A percentile compares a stretch with the other conserved stretches of the same genome.
phyloP scores from a whole-genome alignment of 2,888 invertebrate species.

The Hemithea aestivaria region DNA sequence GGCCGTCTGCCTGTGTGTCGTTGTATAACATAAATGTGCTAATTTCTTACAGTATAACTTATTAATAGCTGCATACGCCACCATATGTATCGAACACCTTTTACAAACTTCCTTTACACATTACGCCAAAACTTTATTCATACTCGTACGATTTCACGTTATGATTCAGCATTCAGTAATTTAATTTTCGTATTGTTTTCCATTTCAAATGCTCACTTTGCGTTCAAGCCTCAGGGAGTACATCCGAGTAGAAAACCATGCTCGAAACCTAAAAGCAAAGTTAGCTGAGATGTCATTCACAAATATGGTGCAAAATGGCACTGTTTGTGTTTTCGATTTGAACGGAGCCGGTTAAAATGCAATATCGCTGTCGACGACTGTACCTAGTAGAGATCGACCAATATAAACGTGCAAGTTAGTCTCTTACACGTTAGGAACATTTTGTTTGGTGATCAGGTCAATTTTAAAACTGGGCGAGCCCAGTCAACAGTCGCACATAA shows the following conservation, averaged over 20 bases:
- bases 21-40: too few relatives aligned
- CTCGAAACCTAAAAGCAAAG: not conserved
- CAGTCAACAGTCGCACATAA: constrained; percentile 11
- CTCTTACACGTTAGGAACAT: too few relatives aligned
- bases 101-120: too few relatives aligned
- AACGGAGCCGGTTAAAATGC: constrained; percentile 11
- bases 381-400: not conserved
- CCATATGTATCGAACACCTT: too few relatives aligned
- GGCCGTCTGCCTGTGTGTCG: too few relatives aligned
- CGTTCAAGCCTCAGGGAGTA: constrained; percentile 3
- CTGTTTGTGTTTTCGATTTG: not conserved
- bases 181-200: constrained; percentile 4
- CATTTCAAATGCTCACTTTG: constrained; percentile 1
- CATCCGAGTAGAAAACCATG: constrained; percentile 2
- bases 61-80: too few relatives aligned
- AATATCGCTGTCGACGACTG: constrained; percentile 14
- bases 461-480: too few relatives aligned
- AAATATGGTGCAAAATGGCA: not conserved
- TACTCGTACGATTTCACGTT: constrained; percentile 3
- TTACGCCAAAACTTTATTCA: too few relatives aligned
- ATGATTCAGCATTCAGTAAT: constrained; percentile 2
- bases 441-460: too few relatives aligned
- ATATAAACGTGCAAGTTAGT: too few relatives aligned
- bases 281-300: too few relatives aligned
- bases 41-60: too few relatives aligned